Conservation (phyloP, 2,888 invertebrate species). For the Bombylius major region DNA sequence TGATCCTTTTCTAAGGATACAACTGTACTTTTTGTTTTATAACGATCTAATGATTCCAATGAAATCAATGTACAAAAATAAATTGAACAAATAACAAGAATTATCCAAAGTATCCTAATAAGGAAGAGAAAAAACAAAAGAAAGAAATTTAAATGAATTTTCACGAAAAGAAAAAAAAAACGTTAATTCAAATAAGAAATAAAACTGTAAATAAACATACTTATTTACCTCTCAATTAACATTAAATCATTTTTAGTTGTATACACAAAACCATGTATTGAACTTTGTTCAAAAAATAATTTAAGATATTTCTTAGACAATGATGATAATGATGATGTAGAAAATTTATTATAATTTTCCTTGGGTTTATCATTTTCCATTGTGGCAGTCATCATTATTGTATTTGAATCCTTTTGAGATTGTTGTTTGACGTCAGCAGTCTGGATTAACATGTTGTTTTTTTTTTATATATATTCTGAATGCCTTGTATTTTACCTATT, state of each 20-base stretch:
- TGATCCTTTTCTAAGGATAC: conserved; percentile 31
- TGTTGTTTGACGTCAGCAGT: no score
- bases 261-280: conserved; percentile 30
- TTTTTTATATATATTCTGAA: no score
- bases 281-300: conserved; percentile 25
- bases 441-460: no score
- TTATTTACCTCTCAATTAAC: conserved; percentile 22
- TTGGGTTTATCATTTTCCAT: no score
- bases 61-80: conserved; percentile 25
- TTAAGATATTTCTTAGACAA: conserved; percentile 12
- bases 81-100: conserved; percentile 22
- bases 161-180: background rate
- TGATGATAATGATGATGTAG: background rate
- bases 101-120: conserved; percentile 26
- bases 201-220: background rate
- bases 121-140: background rate
- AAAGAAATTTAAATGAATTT: no score
- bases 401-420: no score
- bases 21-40: conserved; percentile 29
- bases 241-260: conserved; percentile 20
- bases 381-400: no score
- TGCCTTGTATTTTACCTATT: no score
- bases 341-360: no score
- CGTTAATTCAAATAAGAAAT: no score
- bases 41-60: conserved; percentile 28